Evolutionary conservation across 2,113 vertebrate species (phyloP).

Genomic region (Talpa occidentalis): DNA sequence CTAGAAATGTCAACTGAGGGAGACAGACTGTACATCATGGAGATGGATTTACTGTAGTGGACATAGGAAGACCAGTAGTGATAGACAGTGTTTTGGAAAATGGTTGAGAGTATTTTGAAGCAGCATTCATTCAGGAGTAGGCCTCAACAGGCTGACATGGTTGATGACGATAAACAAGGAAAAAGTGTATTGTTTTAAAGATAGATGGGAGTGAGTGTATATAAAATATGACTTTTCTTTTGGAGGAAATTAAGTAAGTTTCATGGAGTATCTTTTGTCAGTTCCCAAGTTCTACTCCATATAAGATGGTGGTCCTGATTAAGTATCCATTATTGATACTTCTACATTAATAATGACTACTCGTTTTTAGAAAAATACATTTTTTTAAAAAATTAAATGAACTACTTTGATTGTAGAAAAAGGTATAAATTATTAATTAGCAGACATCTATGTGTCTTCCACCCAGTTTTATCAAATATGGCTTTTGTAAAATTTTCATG

Average conservation of each 20-base stretch:
- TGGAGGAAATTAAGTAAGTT: slow-evolving; percentile 18
- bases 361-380: neutral
- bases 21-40: neutral
- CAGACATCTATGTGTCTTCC: neutral
- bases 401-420: neutral
- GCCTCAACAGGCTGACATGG: neutral
- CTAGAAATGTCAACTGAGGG: neutral
- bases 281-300: neutral
- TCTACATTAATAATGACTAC: neutral
- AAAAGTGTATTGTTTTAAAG: slow-evolving; percentile 59
- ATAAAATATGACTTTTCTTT: slow-evolving; percentile 32
- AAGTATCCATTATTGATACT: neutral
- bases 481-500: neutral
- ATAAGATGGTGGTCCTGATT: neutral
- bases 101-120: neutral
- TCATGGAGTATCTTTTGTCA: slow-evolving; percentile 9
- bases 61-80: neutral
- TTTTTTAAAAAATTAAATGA: slow-evolving; percentile 7
- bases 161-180: slow-evolving; percentile 44
- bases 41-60: neutral
- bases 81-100: slow-evolving; percentile 26
- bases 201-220: neutral
- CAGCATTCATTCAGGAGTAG: neutral
- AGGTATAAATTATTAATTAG: neutral
- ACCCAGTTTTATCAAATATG: neutral